Evolutionary conservation across 53 echinoderm and acorn worm species (phyloP), one percentile per base, ranked within the genome.

Genomic region (Arbacia lixula): DNA sequence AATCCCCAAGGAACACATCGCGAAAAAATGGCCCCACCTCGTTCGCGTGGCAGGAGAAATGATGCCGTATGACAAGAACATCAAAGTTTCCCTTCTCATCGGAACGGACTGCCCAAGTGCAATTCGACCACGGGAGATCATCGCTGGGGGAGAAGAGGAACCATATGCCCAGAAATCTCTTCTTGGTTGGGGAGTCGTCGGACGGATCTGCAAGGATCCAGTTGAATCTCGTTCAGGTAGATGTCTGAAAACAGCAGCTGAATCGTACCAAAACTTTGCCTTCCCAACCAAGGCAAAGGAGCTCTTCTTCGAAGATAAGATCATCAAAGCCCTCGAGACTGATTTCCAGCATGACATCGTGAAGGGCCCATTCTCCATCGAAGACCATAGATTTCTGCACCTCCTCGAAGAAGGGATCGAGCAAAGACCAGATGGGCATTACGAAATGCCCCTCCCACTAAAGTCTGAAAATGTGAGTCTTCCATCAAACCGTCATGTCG

Each of bases 171-270:
- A 87, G 34, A 71, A n/a, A 30, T 88, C 85, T 36, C 28, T 58
- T 1, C 76, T 91, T 6, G 85, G 88, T 50, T 91, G 88, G 91
- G 88, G 91, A 49, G 81, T 86, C 17, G 49, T 90, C 3, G 86
- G 90, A 3, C 56, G 69, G 14, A 56, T 78, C 5, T 78, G 78
- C 56, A 57, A 39, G 41, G 3, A 21, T 10, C 24, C 39, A 14
- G 33, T 33, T 33, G 49, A 71, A 49, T 1, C 29, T 0, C 28
- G 27, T n/a, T 25, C 40, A 25, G 78, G 41, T 2, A 17, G 9
- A 14, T 78, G 78, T 16, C 2, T 60, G 60, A 78, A 41, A 32
- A 60, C n/a, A 12, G 12, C 24, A 0, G 75, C 22, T 0, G 36
- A 74, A 12, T 5, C 20, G 4, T 74, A 74, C 22, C 3, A 17